Base-by-base conservation (phyloP, 2,113 vertebrate species). In the Cottus gobio region DNA sequence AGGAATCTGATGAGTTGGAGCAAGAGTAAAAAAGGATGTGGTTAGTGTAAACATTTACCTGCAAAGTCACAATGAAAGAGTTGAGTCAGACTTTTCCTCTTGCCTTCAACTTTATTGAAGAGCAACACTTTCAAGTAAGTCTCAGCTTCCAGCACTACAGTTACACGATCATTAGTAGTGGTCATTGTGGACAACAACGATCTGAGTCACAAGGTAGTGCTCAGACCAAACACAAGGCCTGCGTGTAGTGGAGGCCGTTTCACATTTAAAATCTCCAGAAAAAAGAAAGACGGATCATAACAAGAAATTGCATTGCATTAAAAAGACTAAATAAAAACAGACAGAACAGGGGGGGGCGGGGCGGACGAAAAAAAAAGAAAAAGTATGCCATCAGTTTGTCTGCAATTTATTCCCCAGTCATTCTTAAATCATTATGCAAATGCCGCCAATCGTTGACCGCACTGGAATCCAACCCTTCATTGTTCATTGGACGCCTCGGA, bases 61-160 rank as follows among this genome's bases (percentile, higher is more conserved):
- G 16, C 7, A 60, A 24, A 24, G 30, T 44, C 1, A 50, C 71
- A 81, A 66, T 11, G 1, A 74, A 65, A 63, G 16, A 71, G n/a
- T 12, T 56, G 18, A 16, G 1, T 20, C 18, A 42, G 22, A 15
- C 8, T 65, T 31, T 54, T 68, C 77, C 70, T 69, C 28, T 81
- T 4, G 85, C 91, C 89, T 90, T 93, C 87, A 91, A 90, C 87
- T 95, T 94, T 95, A 95, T 94, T 95, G 89, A 94, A 92, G 91
- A 93, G 73, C 87, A 90, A 90, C 79, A 87, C 87, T 87, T 94
- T 94, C 90, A 95, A 93, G 92, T 95, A 93, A 91, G 83, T 93
- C 85, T 91, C 90, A 79, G 87, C 88, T 81, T 90, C 85, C 88
- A 92, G 85, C 81, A 74, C 90, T 93, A 93, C 90, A 80, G 62